Conservation (phyloP, 2,888 invertebrate species). For the Pecten maximus region DNA sequence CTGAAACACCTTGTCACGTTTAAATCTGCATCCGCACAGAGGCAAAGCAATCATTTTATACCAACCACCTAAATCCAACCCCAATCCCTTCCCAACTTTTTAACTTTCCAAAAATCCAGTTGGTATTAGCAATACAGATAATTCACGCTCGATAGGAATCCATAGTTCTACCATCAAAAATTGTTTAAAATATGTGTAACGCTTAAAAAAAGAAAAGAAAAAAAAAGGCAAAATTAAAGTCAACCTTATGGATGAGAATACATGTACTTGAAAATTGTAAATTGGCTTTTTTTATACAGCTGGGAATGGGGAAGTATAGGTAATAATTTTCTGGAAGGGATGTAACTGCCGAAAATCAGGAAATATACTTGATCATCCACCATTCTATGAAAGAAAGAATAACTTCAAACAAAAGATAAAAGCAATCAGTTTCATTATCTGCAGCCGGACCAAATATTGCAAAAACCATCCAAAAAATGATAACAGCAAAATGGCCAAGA, state of each 20-base stretch:
- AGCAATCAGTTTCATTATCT: not conserved
- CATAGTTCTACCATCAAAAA: too few species aligned
- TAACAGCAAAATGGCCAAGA: conserved; percentile 29
- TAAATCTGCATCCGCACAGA: too few species aligned
- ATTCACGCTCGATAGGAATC: too few species aligned
- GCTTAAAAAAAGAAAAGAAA: too few species aligned
- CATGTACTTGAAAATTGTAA: not conserved
- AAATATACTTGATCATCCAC: not conserved
- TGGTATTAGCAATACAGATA: too few species aligned
- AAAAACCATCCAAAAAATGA: conserved; percentile 17
- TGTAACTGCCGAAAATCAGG: not conserved
- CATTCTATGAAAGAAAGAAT: conserved; percentile 10
- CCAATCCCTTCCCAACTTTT: too few species aligned
- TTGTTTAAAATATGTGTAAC: too few species aligned
- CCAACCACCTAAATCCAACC: too few species aligned
- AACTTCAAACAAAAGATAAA: conserved; percentile 7
- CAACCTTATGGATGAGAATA: not conserved
- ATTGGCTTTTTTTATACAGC: not conserved
- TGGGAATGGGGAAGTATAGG: not conserved
- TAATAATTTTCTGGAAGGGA: not conserved
- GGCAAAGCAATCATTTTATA: too few species aligned
- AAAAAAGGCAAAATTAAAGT: too few species aligned
- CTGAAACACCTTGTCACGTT: too few species aligned
- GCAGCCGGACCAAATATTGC: conserved; percentile 26
- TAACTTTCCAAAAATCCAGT: too few species aligned